Evolutionary conservation across 2,888 invertebrate species (phyloP), one percentile per base, ranked within the genome.

Genomic region (Tetragonula carbonaria): DNA sequence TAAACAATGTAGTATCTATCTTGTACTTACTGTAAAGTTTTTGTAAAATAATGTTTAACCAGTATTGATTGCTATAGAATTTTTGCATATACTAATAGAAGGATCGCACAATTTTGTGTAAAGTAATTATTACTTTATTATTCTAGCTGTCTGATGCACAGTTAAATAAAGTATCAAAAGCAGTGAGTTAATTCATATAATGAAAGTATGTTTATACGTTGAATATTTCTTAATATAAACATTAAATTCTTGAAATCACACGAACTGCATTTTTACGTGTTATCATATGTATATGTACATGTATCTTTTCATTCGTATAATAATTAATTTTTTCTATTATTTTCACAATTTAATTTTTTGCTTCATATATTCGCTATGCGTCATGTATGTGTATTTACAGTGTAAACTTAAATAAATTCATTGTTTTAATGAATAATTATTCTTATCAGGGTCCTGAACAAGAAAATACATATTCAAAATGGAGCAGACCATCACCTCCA

Each of bases 401-500:
- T 2, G n/a, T 68, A 50, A 16, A 28, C 6, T 53, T 14, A 8
- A 2, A 38, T n/a, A 50, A 3, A 53, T 33, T 11, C 16, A 50
- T 18, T 53, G 45, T 57, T 38, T 45, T 73, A 80, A 53, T 81
- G 74, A 66, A 45, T 57, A 28, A 51, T 21, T 77, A 78, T 73
- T 70, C 70, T 66, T 65, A 14, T 38, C 21, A 96, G 95, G 97
- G 97, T 0, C 97, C 97, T 0, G 97, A 97, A 93, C 96, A 96
- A 93, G 95, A 96, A 91, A 95, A 95, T 77, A 96, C 96, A 1
- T 96, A 96, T 88, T 94, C 95, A 74, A 97, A 97, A 93, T 98
- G 98, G 98, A 96, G 96, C 13, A 96, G 99, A 75, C 98, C 98
- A 2, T 93, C 96, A 16, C 96, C 97, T 2, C 96, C 96, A 0